Evolutionary conservation across 2,888 invertebrate species (phyloP).

Genomic region (Apodemia mormo): DNA sequence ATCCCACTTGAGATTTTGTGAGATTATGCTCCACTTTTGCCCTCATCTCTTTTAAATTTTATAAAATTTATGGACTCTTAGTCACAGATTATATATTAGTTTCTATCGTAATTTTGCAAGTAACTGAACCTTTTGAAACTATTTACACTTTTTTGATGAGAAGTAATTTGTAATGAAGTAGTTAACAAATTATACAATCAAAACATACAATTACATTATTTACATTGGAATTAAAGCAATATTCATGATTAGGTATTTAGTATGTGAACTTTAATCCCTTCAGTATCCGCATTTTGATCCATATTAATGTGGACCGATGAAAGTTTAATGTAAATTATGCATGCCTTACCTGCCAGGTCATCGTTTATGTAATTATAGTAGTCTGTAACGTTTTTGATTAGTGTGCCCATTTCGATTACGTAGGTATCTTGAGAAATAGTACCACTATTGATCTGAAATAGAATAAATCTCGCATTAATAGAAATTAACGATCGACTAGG

Average conservation of each 20-base stretch:
- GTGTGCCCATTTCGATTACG: slow-evolving; percentile 55
- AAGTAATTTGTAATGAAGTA: too few relatives aligned
- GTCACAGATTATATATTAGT: too few relatives aligned
- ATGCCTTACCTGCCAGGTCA: slow-evolving; percentile 62
- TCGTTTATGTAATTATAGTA: slow-evolving; percentile 67
- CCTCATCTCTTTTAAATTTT: too few relatives aligned
- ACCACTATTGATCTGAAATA: neutral
- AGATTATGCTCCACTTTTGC: too few relatives aligned
- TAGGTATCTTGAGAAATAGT: slow-evolving; percentile 26
- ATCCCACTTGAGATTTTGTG: too few relatives aligned
- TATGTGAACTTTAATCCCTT: slow-evolving; percentile 17
- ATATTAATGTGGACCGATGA: slow-evolving; percentile 25
- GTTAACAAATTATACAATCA: too few relatives aligned
- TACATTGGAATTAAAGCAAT: neutral
- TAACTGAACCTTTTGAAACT: too few relatives aligned
- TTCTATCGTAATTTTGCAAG: too few relatives aligned
- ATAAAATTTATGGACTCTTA: too few relatives aligned
- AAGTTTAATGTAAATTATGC: slow-evolving; percentile 18
- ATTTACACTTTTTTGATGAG: too few relatives aligned
- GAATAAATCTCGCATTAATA: neutral
- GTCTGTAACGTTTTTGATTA: slow-evolving; percentile 60
- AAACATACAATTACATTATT: neutral
- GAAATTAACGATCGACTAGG: neutral
- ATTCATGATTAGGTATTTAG: neutral
- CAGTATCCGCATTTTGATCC: slow-evolving; percentile 24